phyloP scores from a whole-genome alignment of 2,888 invertebrate species.

The Tuberolachnus salignus region DNA sequence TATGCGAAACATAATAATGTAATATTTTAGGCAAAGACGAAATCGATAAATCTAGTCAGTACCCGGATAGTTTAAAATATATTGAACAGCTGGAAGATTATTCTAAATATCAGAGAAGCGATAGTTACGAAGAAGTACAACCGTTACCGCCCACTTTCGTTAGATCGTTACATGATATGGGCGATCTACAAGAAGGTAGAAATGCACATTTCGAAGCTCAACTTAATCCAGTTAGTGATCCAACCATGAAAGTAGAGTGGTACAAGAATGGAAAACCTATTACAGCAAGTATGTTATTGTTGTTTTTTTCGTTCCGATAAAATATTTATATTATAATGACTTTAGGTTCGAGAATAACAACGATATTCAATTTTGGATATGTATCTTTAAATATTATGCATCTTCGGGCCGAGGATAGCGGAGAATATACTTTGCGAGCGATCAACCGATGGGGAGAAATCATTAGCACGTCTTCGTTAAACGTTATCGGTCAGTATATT shows the following conservation, averaged over 20 bases:
- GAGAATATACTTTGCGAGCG: slow-evolving; percentile 90
- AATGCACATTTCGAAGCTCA: slow-evolving; percentile 94
- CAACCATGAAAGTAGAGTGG: slow-evolving; percentile 94
- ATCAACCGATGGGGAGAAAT: slow-evolving; percentile 90
- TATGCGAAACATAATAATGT: neutral
- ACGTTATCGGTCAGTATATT: slow-evolving; percentile 68
- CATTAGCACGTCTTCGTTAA: slow-evolving; percentile 79
- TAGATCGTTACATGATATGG: slow-evolving; percentile 83
- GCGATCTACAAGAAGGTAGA: slow-evolving; percentile 85
- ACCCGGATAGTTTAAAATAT: slow-evolving; percentile 88
- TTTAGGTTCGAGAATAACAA: slow-evolving; percentile 85
- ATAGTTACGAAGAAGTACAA: slow-evolving; percentile 80
- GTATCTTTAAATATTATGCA: slow-evolving; percentile 98
- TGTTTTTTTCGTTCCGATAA: neutral
- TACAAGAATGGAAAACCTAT: slow-evolving; percentile 93
- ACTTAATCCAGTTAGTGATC: slow-evolving; percentile 88
- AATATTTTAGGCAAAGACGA: slow-evolving; percentile 70
- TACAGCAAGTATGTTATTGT: slow-evolving; percentile 76
- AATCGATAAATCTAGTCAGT: slow-evolving; percentile 86
- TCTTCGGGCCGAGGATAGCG: slow-evolving; percentile 97
- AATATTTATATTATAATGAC: neutral
- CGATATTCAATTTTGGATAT: slow-evolving; percentile 98
- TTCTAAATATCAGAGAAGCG: slow-evolving; percentile 82
- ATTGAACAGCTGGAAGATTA: slow-evolving; percentile 91
- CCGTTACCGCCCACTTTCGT: slow-evolving; percentile 86